These are phyloP conservation scores for Todus mexicanus DNA, from an alignment of 2,797 vertebrate genomes.

Conservation along the genomic window DNA sequence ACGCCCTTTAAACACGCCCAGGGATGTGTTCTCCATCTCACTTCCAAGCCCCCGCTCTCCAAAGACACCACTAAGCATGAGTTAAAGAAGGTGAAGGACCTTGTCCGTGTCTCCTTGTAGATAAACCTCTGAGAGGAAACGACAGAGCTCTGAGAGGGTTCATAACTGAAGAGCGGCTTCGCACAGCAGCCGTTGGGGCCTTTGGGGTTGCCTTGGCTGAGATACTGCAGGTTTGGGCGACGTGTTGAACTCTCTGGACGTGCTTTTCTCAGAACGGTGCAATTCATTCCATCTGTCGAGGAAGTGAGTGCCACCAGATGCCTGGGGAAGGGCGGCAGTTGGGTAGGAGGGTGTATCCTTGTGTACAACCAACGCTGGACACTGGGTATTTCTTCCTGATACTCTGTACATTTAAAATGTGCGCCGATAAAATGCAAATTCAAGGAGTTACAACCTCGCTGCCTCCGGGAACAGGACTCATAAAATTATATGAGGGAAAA, in stretches of 20 bases:
- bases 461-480: not conserved
- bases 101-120: not conserved
- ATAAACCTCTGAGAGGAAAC: not conserved
- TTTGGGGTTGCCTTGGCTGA: not conserved
- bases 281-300: not conserved
- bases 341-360: accelerated
- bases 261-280: not conserved
- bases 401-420: accelerated
- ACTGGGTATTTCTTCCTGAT: not conserved
- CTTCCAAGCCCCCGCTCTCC: not conserved
- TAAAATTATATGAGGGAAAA: not conserved
- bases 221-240: not conserved
- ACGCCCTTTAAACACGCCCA: too few species aligned
- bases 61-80: not conserved
- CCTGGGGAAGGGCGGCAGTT: not conserved
- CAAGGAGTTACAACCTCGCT: accelerated
- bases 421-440: not conserved
- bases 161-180: not conserved
- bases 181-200: not conserved
- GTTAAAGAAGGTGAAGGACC: not conserved
- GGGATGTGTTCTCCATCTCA: not conserved
- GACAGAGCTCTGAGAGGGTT: not conserved
- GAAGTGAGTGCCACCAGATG: not conserved
- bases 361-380: not conserved
- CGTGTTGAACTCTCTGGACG: not conserved